Evolutionary conservation across 2,797 vertebrate genomes (phyloP).

Genomic region (Petrocephalus sullivani): DNA sequence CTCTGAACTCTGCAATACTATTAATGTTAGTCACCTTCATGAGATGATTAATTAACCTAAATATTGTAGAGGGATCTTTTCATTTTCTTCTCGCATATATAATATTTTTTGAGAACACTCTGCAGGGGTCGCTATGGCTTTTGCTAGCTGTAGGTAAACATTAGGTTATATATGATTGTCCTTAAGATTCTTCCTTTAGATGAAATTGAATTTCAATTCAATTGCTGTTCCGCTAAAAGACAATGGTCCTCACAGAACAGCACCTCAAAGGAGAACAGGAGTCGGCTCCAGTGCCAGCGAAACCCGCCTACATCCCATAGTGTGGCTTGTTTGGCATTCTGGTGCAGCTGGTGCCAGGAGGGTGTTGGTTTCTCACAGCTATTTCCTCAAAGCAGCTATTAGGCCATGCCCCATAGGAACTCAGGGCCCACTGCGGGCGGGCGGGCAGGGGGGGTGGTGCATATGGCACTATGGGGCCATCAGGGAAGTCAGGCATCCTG

Average conservation of each 20-base stretch:
- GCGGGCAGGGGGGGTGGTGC: slow-evolving; percentile 50
- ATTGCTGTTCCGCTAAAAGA: slow-evolving; percentile 12
- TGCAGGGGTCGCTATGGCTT: neutral
- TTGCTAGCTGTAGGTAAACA: neutral
- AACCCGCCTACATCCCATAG: neutral
- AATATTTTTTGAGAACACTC: neutral
- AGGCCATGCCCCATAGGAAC: slow-evolving; percentile 60
- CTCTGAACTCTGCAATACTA: neutral
- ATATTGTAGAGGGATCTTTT: neutral
- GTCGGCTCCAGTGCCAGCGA: neutral
- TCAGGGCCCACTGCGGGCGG: slow-evolving; percentile 44
- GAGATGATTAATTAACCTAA: neutral
- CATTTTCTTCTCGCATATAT: neutral
- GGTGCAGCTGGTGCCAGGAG: neutral
- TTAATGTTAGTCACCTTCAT: slow-evolving; percentile 1
- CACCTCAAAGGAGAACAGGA: slow-evolving; percentile 14
- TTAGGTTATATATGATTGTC: neutral
- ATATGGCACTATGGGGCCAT: slow-evolving; percentile 48
- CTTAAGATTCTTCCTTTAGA: neutral
- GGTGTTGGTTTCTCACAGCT: neutral
- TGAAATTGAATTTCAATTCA: neutral
- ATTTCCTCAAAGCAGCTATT: neutral
- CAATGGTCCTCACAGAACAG: slow-evolving; percentile 5
- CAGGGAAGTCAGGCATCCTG: neutral
- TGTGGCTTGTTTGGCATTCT: neutral